These are phyloP conservation scores for Crepidodera aurea DNA, from an alignment of 2,888 invertebrate genomes.

Conservation along the genomic window DNA sequence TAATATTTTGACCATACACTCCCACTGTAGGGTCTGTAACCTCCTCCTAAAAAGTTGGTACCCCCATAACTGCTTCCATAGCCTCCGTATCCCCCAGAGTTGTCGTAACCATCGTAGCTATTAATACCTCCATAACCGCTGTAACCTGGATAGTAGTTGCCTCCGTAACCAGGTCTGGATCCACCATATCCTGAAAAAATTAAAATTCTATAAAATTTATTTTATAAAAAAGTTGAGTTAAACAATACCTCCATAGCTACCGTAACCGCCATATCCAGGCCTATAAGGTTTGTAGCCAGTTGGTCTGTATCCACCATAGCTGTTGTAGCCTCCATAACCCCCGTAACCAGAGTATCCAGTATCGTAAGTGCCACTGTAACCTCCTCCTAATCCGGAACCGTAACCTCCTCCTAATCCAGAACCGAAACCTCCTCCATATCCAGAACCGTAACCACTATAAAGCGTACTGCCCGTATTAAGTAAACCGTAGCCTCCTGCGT, in stretches of 20 bases:
- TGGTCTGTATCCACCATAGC: constrained; percentile 9
- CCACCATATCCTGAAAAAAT: constrained; percentile 31
- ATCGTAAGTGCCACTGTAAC: not conserved
- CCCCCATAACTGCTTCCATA: constrained; percentile 21
- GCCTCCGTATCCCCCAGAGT: constrained; percentile 7
- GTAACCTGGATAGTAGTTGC: constrained; percentile 35
- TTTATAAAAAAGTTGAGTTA: not conserved
- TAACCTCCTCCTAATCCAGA: not conserved
- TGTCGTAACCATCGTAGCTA: constrained; percentile 34
- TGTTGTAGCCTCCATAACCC: constrained; percentile 12
- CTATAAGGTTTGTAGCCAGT: constrained; percentile 9
- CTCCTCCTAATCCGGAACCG: not conserved
- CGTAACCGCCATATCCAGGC: constrained; percentile 8
- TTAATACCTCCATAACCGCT: constrained; percentile 33
- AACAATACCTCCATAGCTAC: not conserved
- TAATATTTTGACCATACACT: constrained; percentile 31
- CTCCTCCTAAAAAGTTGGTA: constrained; percentile 41
- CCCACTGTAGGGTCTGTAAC: constrained; percentile 41
- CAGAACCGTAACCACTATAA: not conserved
- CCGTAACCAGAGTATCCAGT: constrained; percentile 1
- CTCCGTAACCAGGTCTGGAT: constrained; percentile 28
- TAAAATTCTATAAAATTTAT: constrained; percentile 9
- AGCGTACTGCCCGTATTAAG: constrained; percentile 6
- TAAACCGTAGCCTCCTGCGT: constrained; percentile 6
- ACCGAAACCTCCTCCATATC: not conserved